Base-by-base conservation (phyloP, 2,113 vertebrate species). In the Calypte anna region DNA sequence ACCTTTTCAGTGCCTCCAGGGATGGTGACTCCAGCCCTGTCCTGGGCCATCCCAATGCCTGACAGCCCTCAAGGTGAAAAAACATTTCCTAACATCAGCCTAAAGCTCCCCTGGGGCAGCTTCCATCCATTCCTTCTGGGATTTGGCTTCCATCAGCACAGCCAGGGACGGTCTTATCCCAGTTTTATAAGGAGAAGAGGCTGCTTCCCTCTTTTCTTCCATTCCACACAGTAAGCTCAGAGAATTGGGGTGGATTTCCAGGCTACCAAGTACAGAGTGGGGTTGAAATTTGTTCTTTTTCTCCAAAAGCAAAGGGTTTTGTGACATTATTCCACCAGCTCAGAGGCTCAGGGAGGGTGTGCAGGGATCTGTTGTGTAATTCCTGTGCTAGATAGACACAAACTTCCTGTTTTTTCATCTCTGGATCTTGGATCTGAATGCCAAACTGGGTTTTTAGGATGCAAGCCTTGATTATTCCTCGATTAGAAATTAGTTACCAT, bases 161-260 rank as follows among this genome's bases (percentile, higher is more conserved):
- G 36, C 36, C 36, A 38, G 36, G 36, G 36, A 38, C 8, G 40
- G 40, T 40, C 40, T 40, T 13, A 40, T 40, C 40, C 40, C 40
- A 40, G 40, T 40, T 40, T 40, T 40, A 40, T 40, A 40, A 40
- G 40, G 40, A 40, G 40, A 40, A 40, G 40, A 40, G 11, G 40
- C 40, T 40, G 40, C 33, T 79, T 67, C 82, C 23, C n/a, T 36
- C 31, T 40, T 67, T 28, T 43, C 15, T 66, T 20, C 30, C 2
- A 10, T 22, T 18, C 27, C 0, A 1, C 27, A 59, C 5, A 3
- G 36, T 7, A 3, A 58, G 28, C 20, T 58, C 8, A 0, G 53
- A 33, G 36, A 16, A 40, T 13, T 40, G 40, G 40, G 40, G 11
- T 40, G 40, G 40, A 13, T 12, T 40, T 72, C 63, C n/a, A 16